Evolutionary conservation across 2,113 vertebrate genomes (phyloP).

Genomic region (Electrona antarctica): DNA sequence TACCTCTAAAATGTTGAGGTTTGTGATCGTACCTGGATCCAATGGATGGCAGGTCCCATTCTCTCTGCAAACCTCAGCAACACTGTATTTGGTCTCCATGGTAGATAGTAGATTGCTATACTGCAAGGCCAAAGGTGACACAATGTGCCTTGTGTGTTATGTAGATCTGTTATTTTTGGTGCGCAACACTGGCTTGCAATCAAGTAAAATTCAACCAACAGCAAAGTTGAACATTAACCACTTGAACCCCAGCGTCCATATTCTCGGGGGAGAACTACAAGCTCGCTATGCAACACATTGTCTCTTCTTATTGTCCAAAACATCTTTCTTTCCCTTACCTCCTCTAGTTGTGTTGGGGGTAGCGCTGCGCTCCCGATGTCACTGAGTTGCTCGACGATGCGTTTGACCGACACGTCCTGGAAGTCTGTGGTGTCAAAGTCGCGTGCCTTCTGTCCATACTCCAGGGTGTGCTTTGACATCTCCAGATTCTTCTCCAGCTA

Average conservation of each 20-base stretch:
- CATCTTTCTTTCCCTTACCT: constrained; percentile 78
- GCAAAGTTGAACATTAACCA: too few relatives aligned
- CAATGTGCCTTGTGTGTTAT: neutral
- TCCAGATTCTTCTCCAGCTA: constrained; percentile 88
- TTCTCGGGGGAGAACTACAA: too few relatives aligned
- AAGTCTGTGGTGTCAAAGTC: constrained; percentile 87
- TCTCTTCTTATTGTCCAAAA: too few relatives aligned
- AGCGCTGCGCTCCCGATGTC: constrained; percentile 89
- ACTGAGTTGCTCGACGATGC: constrained; percentile 89
- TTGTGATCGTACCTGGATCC: constrained; percentile 85
- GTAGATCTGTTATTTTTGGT: too few relatives aligned
- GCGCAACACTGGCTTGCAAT: neutral
- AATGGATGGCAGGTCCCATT: constrained; percentile 79
- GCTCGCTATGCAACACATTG: too few relatives aligned
- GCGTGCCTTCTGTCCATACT: constrained; percentile 82
- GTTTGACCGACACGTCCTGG: constrained; percentile 80
- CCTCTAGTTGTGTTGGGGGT: constrained; percentile 77
- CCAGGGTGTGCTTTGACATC: constrained; percentile 87
- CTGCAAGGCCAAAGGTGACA: constrained; percentile 66
- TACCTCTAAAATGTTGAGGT: too few relatives aligned
- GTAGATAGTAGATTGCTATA: constrained; percentile 89
- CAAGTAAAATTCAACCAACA: neutral
- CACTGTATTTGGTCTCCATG: constrained; percentile 94
- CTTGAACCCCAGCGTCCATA: too few relatives aligned
- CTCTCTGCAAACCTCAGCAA: constrained; percentile 86